Evolutionary conservation across 2,888 invertebrate genomes (phyloP).

Genomic region (Diplazon laetatorius): DNA sequence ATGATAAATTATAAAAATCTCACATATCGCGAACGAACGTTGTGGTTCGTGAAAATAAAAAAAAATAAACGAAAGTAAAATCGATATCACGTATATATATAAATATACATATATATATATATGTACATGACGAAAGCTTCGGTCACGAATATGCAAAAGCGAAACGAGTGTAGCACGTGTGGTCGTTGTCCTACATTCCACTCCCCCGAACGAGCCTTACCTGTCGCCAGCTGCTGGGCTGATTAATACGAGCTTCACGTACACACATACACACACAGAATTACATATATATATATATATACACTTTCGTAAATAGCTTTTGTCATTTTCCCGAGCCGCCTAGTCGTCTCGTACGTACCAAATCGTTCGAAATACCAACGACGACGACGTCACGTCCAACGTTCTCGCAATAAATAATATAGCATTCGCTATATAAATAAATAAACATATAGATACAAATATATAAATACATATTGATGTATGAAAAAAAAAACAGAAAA

Average conservation of each 20-base stretch:
- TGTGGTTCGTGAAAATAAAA: slow-evolving; percentile 16
- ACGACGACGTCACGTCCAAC: slow-evolving; percentile 1
- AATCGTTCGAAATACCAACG: slow-evolving; percentile 9
- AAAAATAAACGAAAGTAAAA: slow-evolving; percentile 38
- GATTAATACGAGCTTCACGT: slow-evolving; percentile 35
- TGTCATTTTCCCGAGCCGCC: slow-evolving; percentile 31
- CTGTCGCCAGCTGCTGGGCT: slow-evolving; percentile 18
- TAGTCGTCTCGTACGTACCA: slow-evolving; percentile 15
- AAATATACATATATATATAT: too few species aligned
- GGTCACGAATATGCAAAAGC: slow-evolving; percentile 27
- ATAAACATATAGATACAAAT: too few species aligned
- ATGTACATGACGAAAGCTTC: slow-evolving; percentile 24
- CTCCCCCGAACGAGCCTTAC: slow-evolving; percentile 7
- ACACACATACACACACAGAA: neutral
- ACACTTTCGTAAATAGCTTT: slow-evolving; percentile 29
- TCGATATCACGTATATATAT: slow-evolving; percentile 42
- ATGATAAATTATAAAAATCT: neutral
- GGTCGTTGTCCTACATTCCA: slow-evolving; percentile 37
- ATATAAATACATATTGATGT: too few species aligned
- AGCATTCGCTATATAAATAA: neutral
- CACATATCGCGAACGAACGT: slow-evolving; percentile 14
- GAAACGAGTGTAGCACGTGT: neutral
- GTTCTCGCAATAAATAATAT: slow-evolving; percentile 21
- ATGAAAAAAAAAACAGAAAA: too few species aligned
- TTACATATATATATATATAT: too few species aligned